These are phyloP conservation scores for Ellobium chinense DNA, from an alignment of 2,888 invertebrate genomes.

Conservation along the genomic window DNA sequence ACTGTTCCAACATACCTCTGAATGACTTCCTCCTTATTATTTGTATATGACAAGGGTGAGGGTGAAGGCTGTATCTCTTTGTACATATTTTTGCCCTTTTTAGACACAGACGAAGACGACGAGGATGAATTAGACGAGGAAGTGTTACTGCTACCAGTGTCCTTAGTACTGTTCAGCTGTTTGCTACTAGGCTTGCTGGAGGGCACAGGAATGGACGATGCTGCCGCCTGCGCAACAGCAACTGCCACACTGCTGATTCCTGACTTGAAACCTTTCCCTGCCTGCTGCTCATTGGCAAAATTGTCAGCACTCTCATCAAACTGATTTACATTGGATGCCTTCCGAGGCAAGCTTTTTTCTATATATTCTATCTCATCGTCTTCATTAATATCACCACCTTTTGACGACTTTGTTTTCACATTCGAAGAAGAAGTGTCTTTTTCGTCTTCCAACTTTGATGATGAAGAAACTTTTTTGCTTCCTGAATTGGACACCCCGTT, in stretches of 20 bases:
- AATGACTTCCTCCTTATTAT: constrained; percentile 77
- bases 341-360: constrained; percentile 72
- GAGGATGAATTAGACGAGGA: constrained; percentile 32
- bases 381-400: constrained; percentile 63
- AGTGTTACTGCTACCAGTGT: constrained; percentile 44
- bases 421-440: constrained; percentile 44
- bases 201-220: constrained; percentile 36
- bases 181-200: constrained; percentile 63
- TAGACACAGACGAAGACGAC: constrained; percentile 39
- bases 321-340: constrained; percentile 71
- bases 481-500: constrained; percentile 67
- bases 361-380: constrained; percentile 74
- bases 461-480: constrained; percentile 61
- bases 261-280: constrained; percentile 67
- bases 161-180: constrained; percentile 72
- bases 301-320: constrained; percentile 73
- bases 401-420: constrained; percentile 41
- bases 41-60: constrained; percentile 54
- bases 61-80: constrained; percentile 44
- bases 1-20: constrained; percentile 59
- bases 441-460: constrained; percentile 53
- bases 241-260: constrained; percentile 59
- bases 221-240: constrained; percentile 41
- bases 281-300: constrained; percentile 71
- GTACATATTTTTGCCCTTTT: constrained; percentile 49